These are phyloP conservation scores for Drosophila suzukii DNA, from an alignment of 1,140 invertebrate genomes.

Conservation along the genomic window DNA sequence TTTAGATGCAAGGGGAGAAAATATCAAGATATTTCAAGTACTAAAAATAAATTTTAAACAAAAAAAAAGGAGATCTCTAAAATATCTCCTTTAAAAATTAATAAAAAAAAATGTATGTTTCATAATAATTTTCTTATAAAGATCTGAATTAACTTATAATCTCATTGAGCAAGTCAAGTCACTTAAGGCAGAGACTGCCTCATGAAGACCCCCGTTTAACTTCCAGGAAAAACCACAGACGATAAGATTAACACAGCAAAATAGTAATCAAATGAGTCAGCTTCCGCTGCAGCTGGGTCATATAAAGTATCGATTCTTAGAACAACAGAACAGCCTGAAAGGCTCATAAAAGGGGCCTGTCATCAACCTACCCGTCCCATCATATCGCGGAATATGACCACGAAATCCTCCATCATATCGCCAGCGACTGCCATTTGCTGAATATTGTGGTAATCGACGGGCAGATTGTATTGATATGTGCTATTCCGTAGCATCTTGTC, in stretches of 20 bases:
- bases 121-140: not conserved
- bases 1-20: slow-evolving; percentile 29
- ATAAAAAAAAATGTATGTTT: too few relatives aligned
- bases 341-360: slow-evolving; percentile 11
- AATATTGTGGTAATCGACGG: slow-evolving; percentile 79
- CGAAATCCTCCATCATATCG: slow-evolving; percentile 88
- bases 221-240: slow-evolving; percentile 31
- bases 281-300: slow-evolving; percentile 36
- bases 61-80: too few relatives aligned
- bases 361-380: slow-evolving; percentile 86
- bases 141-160: not conserved
- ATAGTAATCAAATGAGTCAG: slow-evolving; percentile 33
- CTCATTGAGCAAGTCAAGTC: not conserved
- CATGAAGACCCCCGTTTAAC: slow-evolving; percentile 19
- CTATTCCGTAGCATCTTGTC: slow-evolving; percentile 75
- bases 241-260: slow-evolving; percentile 30
- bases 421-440: slow-evolving; percentile 85
- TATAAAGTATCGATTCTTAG: not conserved
- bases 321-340: not conserved
- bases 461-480: slow-evolving; percentile 75
- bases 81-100: too few relatives aligned
- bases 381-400: slow-evolving; percentile 86
- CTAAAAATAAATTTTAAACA: not conserved
- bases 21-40: not conserved
- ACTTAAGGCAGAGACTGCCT: slow-evolving; percentile 21